Base-by-base conservation (phyloP, 2,113 vertebrate species). In the Bungarus multicinctus region DNA sequence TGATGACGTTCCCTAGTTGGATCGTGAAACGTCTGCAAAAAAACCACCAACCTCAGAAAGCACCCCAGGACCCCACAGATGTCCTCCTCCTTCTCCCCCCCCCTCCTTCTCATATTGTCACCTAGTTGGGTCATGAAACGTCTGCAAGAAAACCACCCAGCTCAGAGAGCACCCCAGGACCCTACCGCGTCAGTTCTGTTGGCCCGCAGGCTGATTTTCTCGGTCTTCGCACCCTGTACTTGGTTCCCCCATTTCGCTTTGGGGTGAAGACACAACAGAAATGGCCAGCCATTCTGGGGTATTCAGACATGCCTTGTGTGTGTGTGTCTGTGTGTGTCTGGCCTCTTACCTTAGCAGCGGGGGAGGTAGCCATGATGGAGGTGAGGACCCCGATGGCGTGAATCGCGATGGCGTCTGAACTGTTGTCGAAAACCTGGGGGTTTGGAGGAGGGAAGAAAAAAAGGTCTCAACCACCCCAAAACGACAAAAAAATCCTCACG, bases 351-450 rank as follows among this genome's bases (percentile, higher is more conserved):
- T 99, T 99, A 95, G 99, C 99, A 0, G 99, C 99, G 0, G 99
- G 98, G 0, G 99, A 99, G 96, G 97, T 98, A 64, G 98, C 98
- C 99, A 99, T 99, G 97, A 99, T 98, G 94, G 99, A 98, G 0
- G 99, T 99, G 92, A 99, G 98, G 89, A 99, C 99, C 6, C 98
- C 92, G 34, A 99, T 93, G 2, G 99, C 99, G 0, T 99, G 99
- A 22, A 99, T 98, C 0, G 99, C 98, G n/a, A 99, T 99, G 97
- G 98, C 97, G 0, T 99, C 99, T 0, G 98, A 97, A 92, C 98
- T 97, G 96, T 97, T 90, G 92, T 98, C 95, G 25, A 96, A 97
- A 2, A 98, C 99, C 99, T 99, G 88, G 1, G 92, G 92, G 88
- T n/a, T 16, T 1, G 92, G 92, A 90, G n/a, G 18, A 0, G 20